Percentiles rank a stretch among this genome's conserved stretches.
Conservation (phyloP, 1,140 invertebrate genomes). For the Neodiprion fabricii region DNA sequence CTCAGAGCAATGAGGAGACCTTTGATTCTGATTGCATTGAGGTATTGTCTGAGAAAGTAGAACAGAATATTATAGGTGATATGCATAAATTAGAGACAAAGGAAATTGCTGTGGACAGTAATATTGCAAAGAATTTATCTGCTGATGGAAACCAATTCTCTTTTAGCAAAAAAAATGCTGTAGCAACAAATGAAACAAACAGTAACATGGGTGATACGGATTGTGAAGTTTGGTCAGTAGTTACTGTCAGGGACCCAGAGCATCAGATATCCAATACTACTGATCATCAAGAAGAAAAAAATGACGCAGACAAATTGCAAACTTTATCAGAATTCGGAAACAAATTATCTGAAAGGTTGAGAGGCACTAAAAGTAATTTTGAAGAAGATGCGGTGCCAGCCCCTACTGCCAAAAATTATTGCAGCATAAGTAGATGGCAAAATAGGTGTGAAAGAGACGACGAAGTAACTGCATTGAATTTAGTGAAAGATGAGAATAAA, state of each 20-base stretch:
- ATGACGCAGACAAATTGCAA: background rate
- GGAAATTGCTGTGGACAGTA: background rate
- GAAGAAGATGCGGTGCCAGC: background rate
- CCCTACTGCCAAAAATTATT: background rate
- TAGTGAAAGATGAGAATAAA: background rate
- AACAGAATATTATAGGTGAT: background rate
- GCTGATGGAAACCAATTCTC: constrained; percentile 10
- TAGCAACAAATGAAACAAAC: background rate
- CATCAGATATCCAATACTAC: background rate
- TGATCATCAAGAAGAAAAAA: background rate
- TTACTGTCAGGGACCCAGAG: background rate
- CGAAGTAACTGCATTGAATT: background rate
- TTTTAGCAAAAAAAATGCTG: constrained; percentile 10
- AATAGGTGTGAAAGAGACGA: background rate
- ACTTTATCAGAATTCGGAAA: constrained; percentile 3
- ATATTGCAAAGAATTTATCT: background rate
- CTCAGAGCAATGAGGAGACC: constrained; percentile 4
- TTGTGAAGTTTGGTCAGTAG: background rate
- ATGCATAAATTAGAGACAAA: background rate
- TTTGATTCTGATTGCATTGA: constrained; percentile 3
- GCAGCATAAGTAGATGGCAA: background rate
- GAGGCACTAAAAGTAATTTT: background rate
- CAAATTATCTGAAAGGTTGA: background rate
- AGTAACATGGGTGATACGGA: background rate
- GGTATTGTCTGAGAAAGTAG: background rate